phyloP scores from a whole-genome alignment of 2,888 invertebrate genomes.

The Lasioglossum pauxillum region DNA sequence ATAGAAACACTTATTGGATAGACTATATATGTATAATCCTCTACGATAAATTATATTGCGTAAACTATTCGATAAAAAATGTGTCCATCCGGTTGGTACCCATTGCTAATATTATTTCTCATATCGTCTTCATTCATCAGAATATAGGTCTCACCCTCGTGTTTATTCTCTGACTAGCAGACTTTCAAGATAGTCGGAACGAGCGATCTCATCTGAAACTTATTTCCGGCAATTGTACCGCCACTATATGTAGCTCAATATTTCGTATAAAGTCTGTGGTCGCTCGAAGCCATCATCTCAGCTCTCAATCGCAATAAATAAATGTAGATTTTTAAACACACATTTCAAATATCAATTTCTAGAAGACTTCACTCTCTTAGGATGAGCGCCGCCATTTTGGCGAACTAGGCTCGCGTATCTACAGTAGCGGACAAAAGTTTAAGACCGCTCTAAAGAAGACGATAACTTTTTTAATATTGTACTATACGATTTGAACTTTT shows the following conservation, averaged over 20 bases:
- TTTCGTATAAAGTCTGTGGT: background rate
- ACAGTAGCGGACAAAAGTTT: too few species aligned
- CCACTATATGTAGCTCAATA: background rate
- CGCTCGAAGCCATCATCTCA: background rate
- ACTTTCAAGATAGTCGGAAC: background rate
- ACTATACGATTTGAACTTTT: too few species aligned
- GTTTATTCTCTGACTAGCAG: background rate
- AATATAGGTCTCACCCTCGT: background rate
- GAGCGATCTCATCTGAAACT: background rate
- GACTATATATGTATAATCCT: background rate
- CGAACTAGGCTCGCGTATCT: too few species aligned
- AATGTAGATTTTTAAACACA: background rate
- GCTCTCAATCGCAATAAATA: background rate
- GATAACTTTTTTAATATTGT: too few species aligned
- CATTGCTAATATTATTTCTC: background rate
- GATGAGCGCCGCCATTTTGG: background rate
- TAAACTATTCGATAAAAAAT: slow-evolving; percentile 6
- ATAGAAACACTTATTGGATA: slow-evolving; percentile 31
- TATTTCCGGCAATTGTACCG: background rate
- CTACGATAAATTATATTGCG: background rate
- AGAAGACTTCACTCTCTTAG: too few species aligned
- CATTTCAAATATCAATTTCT: background rate
- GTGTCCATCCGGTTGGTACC: background rate
- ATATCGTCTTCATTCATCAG: background rate
- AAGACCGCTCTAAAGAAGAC: too few species aligned